Conservation (phyloP, 2,113 vertebrate species). For the Choloepus hoffmanni region DNA sequence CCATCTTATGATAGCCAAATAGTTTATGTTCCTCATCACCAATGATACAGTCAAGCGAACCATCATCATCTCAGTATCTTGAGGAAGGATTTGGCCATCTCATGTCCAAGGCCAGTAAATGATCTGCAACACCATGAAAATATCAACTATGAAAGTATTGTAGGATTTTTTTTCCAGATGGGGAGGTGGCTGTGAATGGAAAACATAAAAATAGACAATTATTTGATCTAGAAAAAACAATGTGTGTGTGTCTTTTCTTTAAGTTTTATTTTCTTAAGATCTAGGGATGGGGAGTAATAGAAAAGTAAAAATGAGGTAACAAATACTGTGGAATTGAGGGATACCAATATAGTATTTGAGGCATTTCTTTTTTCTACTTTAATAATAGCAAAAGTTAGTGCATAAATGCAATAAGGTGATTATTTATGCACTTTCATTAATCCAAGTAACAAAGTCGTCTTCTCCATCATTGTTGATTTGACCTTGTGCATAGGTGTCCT, state of each 20-base stretch:
- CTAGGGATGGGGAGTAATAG: neutral
- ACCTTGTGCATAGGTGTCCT: conserved; percentile 24
- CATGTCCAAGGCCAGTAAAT: conserved; percentile 71
- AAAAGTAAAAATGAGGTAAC: conserved; percentile 10
- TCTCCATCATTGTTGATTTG: conserved; percentile 16
- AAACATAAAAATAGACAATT: neutral
- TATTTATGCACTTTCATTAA: conserved; percentile 44
- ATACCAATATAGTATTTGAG: neutral
- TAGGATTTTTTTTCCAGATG: conserved; percentile 35
- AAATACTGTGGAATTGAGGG: neutral
- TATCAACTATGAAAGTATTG: conserved; percentile 70
- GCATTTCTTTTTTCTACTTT: neutral
- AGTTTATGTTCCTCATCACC: conserved; percentile 58
- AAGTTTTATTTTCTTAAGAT: conserved; percentile 11
- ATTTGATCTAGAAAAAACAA: neutral
- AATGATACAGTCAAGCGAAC: conserved; percentile 60
- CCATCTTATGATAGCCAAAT: conserved; percentile 71
- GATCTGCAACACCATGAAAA: conserved; percentile 72
- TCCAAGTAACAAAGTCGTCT: conserved; percentile 23
- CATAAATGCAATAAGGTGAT: conserved; percentile 23
- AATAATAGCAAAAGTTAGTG: conserved; percentile 32
- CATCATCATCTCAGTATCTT: conserved; percentile 65
- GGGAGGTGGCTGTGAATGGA: neutral
- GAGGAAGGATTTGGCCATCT: conserved; percentile 73
- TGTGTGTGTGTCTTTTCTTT: neutral